Evolutionary conservation across 2,888 invertebrate genomes (phyloP).

Genomic region (Pycnomerus fuliginosus): DNA sequence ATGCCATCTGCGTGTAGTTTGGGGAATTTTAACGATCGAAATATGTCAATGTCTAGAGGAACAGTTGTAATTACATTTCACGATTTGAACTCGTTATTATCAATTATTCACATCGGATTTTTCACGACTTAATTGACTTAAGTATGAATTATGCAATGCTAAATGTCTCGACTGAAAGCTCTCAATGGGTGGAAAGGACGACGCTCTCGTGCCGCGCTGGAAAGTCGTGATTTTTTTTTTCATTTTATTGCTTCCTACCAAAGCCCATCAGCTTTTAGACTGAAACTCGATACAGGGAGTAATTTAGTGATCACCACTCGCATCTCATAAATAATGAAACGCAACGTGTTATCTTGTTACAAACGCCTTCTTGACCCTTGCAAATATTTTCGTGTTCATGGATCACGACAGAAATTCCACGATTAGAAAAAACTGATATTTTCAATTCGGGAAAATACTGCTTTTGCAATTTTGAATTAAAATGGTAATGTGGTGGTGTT

Average conservation of each 20-base stretch:
- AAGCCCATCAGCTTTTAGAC: no score
- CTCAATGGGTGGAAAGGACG: no score
- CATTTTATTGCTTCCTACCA: constrained; percentile 8
- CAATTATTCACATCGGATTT: constrained; percentile 8
- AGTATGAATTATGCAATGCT: constrained; percentile 8
- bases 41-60: constrained; percentile 6
- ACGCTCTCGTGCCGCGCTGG: no score
- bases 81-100: constrained; percentile 6
- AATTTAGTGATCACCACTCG: constrained; percentile 7
- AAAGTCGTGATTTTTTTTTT: constrained; percentile 5
- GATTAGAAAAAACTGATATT: no score
- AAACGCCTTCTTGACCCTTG: constrained; percentile 8
- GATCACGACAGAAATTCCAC: no score
- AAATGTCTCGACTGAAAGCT: constrained; percentile 2
- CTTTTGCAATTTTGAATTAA: no score
- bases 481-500: no score
- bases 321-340: no score
- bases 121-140: constrained; percentile 9
- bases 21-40: constrained; percentile 25
- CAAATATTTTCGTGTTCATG: constrained; percentile 6
- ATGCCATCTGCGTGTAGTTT: constrained; percentile 25
- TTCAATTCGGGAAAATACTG: no score
- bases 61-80: constrained; percentile 7
- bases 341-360: constrained; percentile 6
- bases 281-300: no score